Evolutionary conservation across 1,140 invertebrate species (phyloP).

Genomic region (Calosoma granatense): DNA sequence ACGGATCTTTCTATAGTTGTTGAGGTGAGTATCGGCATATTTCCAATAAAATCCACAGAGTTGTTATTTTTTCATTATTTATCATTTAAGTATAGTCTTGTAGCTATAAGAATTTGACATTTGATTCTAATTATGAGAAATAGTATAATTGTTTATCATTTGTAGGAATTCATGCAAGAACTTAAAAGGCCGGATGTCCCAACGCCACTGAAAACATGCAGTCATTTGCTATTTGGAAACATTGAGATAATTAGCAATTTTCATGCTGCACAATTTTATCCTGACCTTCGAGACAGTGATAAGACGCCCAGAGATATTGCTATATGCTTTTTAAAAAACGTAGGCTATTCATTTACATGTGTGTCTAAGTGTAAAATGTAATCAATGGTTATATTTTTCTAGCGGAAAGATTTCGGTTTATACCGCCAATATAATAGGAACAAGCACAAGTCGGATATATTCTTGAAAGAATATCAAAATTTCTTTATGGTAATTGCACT

Average conservation of each 20-base stretch:
- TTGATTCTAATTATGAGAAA: neutral
- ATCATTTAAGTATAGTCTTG: slow-evolving; percentile 18
- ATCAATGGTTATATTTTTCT: neutral
- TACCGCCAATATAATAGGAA: neutral
- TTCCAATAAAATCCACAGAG: neutral
- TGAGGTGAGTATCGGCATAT: slow-evolving; percentile 18
- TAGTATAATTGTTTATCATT: neutral
- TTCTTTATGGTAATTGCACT: neutral
- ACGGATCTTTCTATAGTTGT: slow-evolving; percentile 21
- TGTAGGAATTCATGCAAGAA: slow-evolving; percentile 2
- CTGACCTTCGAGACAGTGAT: neutral
- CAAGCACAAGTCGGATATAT: neutral
- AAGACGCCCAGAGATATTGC: neutral
- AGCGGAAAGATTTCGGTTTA: neutral
- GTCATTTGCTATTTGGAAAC: slow-evolving; percentile 8
- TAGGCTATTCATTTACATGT: neutral
- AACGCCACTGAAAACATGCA: slow-evolving; percentile 6
- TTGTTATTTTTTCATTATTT: slow-evolving; percentile 12
- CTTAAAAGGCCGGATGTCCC: slow-evolving; percentile 11
- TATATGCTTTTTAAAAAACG: slow-evolving; percentile 7
- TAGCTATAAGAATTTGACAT: neutral
- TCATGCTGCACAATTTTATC: neutral
- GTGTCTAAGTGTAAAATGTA: neutral
- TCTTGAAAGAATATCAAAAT: neutral
- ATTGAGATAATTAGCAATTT: slow-evolving; percentile 2